Conservation (phyloP, 2,888 invertebrate species). For the Pseudococcus viburni region DNA sequence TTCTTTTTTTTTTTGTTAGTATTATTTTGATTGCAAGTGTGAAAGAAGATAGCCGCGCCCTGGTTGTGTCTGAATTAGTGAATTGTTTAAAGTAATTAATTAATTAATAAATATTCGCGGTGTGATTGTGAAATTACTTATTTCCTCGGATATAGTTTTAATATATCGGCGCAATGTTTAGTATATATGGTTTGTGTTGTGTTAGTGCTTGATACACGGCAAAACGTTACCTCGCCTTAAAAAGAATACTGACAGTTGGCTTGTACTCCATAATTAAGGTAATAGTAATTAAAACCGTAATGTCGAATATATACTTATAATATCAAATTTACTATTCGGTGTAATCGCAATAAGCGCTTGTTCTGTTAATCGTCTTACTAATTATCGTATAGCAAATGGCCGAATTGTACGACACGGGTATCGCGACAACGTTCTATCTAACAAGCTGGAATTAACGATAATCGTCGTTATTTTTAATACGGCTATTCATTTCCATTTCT, state of each 20-base stretch:
- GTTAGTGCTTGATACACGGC: constrained; percentile 53
- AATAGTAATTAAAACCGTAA: constrained; percentile 40
- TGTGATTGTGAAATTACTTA: constrained; percentile 22
- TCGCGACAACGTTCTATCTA: constrained; percentile 38
- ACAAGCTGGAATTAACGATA: constrained; percentile 53
- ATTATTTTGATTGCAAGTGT: constrained; percentile 64
- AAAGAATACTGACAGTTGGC: constrained; percentile 42
- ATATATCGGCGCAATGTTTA: constrained; percentile 56
- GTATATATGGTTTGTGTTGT: constrained; percentile 53
- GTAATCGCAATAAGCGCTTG: constrained; percentile 5
- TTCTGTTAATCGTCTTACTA: constrained; percentile 4
- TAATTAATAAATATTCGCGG: constrained; percentile 46
- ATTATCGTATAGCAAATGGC: constrained; percentile 48
- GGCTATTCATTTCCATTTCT: background rate
- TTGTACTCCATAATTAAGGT: constrained; percentile 53
- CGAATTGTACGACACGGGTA: constrained; percentile 49
- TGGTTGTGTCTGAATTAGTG: constrained; percentile 50
- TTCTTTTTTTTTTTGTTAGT: constrained; percentile 59
- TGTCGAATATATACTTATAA: constrained; percentile 7
- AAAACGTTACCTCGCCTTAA: constrained; percentile 48
- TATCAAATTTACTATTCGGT: background rate
- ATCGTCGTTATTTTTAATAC: constrained; percentile 43
- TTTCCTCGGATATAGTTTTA: background rate
- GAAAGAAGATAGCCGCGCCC: constrained; percentile 64
- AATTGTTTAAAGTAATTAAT: constrained; percentile 58